These are phyloP conservation scores for Mercenaria mercenaria DNA, from an alignment of 1,140 invertebrate species.

Conservation along the genomic window DNA sequence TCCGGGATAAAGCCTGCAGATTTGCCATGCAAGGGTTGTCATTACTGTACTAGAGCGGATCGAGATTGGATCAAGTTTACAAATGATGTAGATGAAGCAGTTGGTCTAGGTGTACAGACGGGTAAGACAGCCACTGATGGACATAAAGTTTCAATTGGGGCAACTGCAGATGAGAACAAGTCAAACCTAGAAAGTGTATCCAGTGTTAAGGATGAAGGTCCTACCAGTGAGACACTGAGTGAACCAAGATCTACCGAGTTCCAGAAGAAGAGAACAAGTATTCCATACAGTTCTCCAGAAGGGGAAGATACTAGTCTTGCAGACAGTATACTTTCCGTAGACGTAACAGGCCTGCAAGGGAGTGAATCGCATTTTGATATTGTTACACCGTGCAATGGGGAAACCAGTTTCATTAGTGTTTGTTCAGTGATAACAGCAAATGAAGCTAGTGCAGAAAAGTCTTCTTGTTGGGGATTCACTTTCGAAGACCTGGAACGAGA, in stretches of 20 bases:
- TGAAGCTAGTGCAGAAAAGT: neutral
- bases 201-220: neutral
- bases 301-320: neutral
- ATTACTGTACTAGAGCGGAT: neutral
- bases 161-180: neutral
- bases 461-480: neutral
- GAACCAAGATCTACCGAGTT: too few species aligned
- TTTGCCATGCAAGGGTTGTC: constrained; percentile 17
- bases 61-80: neutral
- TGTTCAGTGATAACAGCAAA: neutral
- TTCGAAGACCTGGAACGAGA: neutral
- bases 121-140: too few species aligned
- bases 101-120: neutral
- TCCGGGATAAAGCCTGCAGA: neutral
- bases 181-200: neutral
- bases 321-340: neutral
- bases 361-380: neutral
- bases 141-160: neutral
- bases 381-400: neutral
- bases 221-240: too few species aligned
- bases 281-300: neutral
- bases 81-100: neutral
- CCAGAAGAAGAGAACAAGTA: too few species aligned
- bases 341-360: neutral
- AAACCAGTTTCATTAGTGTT: too few species aligned